These are phyloP conservation scores for Drosophila guanche DNA, from an alignment of 1,140 invertebrate species.

Conservation along the genomic window DNA sequence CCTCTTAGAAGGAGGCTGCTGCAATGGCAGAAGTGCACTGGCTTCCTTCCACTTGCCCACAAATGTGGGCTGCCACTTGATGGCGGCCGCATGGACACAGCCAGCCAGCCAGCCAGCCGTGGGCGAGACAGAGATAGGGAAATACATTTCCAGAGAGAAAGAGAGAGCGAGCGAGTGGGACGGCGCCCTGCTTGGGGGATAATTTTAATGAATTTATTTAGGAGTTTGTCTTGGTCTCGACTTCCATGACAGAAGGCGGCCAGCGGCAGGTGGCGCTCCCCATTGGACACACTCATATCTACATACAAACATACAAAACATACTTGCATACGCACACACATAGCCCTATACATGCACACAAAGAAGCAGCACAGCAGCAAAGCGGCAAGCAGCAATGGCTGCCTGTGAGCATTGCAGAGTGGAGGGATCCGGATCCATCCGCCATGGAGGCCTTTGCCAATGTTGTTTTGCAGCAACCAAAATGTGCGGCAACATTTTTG, in stretches of 20 bases:
- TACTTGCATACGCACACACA: slow-evolving; percentile 2
- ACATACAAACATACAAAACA: neutral
- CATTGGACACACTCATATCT: slow-evolving; percentile 17
- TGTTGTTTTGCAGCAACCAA: slow-evolving; percentile 77
- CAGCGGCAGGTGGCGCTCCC: slow-evolving; percentile 33
- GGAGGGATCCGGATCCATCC: neutral
- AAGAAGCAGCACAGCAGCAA: neutral
- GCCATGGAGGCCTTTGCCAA: slow-evolving; percentile 22
- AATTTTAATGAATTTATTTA: slow-evolving; percentile 83
- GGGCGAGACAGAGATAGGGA: neutral
- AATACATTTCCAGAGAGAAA: neutral
- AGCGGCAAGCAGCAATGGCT: slow-evolving; percentile 9
- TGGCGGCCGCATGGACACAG: slow-evolving; percentile 64
- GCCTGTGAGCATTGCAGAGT: neutral
- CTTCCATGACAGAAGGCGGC: neutral
- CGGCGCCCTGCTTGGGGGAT: slow-evolving; percentile 48
- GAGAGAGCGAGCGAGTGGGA: neutral
- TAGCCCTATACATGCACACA: slow-evolving; percentile 5
- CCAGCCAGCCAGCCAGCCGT: slow-evolving; percentile 7
- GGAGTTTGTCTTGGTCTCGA: slow-evolving; percentile 57
- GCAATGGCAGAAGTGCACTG: too few species aligned
- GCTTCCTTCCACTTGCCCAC: slow-evolving; percentile 35
- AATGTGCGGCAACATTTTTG: slow-evolving; percentile 83
- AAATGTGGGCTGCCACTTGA: slow-evolving; percentile 80
- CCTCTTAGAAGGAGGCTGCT: too few species aligned